These are phyloP conservation scores for Tinamus major DNA, from an alignment of 2,797 vertebrate species.

Conservation along the genomic window DNA sequence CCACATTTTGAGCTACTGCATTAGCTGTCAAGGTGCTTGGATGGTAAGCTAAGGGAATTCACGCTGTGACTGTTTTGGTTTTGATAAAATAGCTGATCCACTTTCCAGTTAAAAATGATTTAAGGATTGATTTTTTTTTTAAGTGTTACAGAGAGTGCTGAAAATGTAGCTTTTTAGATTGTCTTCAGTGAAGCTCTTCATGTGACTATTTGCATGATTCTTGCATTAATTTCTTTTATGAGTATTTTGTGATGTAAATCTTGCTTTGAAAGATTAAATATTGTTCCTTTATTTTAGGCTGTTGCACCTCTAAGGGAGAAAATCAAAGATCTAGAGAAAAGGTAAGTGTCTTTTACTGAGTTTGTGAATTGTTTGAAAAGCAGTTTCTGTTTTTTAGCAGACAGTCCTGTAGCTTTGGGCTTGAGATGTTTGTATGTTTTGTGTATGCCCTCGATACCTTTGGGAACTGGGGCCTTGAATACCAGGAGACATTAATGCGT, in stretches of 20 bases:
- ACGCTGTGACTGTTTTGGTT: background rate
- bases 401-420: background rate
- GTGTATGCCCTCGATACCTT: fast-evolving
- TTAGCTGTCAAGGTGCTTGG: background rate
- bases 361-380: background rate
- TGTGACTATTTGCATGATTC: background rate
- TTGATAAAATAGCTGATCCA: background rate
- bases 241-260: background rate
- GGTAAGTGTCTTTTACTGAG: slow-evolving; percentile 78
- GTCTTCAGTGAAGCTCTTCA: background rate
- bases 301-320: slow-evolving; percentile 95
- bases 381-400: background rate
- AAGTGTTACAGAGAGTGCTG: background rate
- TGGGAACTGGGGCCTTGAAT: background rate
- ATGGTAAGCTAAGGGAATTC: background rate
- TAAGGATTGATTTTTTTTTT: background rate
- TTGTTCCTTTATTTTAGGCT: slow-evolving; percentile 80
- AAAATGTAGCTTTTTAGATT: background rate
- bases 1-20: background rate
- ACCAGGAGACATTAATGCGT: background rate
- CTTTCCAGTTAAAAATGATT: background rate
- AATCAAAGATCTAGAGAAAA: slow-evolving; percentile 96
- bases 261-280: slow-evolving; percentile 16
- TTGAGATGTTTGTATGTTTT: background rate
- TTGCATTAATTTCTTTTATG: background rate